Conservation (phyloP, 2,888 invertebrate genomes). For the Troilus luridus region DNA sequence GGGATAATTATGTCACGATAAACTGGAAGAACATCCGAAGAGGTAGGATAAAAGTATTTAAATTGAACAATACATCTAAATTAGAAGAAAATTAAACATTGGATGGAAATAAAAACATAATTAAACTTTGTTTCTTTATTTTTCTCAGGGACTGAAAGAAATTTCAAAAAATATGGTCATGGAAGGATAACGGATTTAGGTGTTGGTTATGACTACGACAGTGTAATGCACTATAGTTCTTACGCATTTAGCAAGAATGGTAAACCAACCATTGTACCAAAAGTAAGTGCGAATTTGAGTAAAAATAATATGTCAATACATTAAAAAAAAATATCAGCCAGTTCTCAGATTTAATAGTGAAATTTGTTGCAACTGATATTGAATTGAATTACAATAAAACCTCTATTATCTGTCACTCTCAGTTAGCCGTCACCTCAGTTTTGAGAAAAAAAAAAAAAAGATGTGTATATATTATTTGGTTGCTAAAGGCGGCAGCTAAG, state of each 20-base stretch:
- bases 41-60: constrained; percentile 66
- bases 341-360: constrained; percentile 24
- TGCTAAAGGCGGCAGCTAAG: no score
- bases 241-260: constrained; percentile 72
- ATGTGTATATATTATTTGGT: no score
- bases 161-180: constrained; percentile 70
- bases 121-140: constrained; percentile 49
- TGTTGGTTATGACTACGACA: constrained; percentile 72
- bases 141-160: constrained; percentile 70
- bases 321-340: constrained; percentile 55
- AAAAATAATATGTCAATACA: not conserved
- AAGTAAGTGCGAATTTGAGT: constrained; percentile 65
- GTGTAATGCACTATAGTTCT: constrained; percentile 73
- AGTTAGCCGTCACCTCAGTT: no score
- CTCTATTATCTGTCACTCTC: no score
- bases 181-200: constrained; percentile 68
- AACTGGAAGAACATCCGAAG: constrained; percentile 71
- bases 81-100: no score
- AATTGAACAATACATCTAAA: not conserved
- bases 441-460: no score
- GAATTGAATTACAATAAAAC: no score
- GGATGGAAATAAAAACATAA: not conserved
- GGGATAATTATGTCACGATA: constrained; percentile 72
- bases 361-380: no score
- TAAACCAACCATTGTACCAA: constrained; percentile 71